These are phyloP conservation scores for Syngnathus acus DNA, from an alignment of 2,797 vertebrate genomes.

Conservation along the genomic window DNA sequence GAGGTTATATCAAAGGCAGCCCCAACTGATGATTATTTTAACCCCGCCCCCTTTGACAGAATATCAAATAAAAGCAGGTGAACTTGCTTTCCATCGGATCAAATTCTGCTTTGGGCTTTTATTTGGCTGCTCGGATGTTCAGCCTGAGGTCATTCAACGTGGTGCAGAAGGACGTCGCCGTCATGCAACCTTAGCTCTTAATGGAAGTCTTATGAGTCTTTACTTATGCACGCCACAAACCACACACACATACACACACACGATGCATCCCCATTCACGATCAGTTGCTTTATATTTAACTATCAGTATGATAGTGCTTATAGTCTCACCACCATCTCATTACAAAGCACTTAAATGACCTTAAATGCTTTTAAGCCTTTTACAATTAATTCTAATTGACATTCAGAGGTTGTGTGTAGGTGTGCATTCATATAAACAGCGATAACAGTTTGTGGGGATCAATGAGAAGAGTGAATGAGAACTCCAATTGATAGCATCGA, in stretches of 20 bases:
- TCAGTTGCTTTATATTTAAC: constrained; percentile 17
- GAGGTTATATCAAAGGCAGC: background rate
- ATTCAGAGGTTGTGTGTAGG: constrained; percentile 23
- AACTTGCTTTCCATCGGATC: background rate
- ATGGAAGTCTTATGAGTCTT: constrained; percentile 43
- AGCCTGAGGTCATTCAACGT: constrained; percentile 43
- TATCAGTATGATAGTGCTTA: constrained; percentile 7
- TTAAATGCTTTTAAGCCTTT: constrained; percentile 32
- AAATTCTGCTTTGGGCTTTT: background rate
- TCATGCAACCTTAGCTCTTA: constrained; percentile 68
- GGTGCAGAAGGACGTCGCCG: constrained; percentile 62
- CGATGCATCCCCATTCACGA: background rate
- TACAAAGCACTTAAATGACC: constrained; percentile 25
- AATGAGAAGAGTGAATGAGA: constrained; percentile 73
- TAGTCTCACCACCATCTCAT: constrained; percentile 21
- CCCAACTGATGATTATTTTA: constrained; percentile 13
- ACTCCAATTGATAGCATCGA: constrained; percentile 78
- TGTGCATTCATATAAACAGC: constrained; percentile 34
- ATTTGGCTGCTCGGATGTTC: background rate
- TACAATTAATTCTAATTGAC: constrained; percentile 39
- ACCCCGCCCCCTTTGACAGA: background rate
- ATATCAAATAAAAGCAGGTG: background rate
- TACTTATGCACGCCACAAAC: constrained; percentile 20
- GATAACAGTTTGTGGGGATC: constrained; percentile 63
- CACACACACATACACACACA: constrained; percentile 8